These are phyloP conservation scores for Coluber constrictor DNA, from an alignment of 2,797 vertebrate genomes.

Conservation along the genomic window DNA sequence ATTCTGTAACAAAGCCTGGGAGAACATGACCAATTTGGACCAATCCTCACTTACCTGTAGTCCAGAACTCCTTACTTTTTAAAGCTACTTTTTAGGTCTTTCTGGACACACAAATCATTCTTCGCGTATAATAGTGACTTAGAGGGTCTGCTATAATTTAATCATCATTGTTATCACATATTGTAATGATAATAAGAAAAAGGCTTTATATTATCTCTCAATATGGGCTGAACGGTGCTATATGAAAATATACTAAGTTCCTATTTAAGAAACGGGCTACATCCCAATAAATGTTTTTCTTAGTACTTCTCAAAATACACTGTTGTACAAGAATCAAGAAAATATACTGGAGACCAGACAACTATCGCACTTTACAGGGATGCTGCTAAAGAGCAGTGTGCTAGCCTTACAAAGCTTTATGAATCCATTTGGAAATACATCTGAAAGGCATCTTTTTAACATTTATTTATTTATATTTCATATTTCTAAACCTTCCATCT, in stretches of 20 bases:
- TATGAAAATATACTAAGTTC: neutral
- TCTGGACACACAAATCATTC: neutral
- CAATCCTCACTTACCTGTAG: neutral
- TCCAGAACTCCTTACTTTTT: neutral
- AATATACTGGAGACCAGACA: neutral
- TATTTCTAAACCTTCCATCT: neutral
- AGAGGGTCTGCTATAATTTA: neutral
- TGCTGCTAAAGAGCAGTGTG: neutral
- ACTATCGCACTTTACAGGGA: neutral
- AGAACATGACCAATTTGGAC: neutral
- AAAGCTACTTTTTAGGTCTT: neutral
- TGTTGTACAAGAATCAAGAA: neutral
- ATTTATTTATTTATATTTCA: neutral
- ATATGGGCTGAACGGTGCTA: neutral
- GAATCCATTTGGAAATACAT: neutral
- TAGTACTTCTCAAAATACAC: neutral
- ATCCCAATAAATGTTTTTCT: neutral
- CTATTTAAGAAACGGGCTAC: neutral
- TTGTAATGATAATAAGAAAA: neutral
- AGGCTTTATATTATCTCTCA: neutral
- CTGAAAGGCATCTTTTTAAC: neutral
- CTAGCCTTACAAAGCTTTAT: neutral
- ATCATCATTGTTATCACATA: neutral
- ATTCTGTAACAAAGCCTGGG: neutral
- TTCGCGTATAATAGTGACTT: neutral